Conservation (phyloP, 2,888 invertebrate genomes). For the Flexamia atlantica region DNA sequence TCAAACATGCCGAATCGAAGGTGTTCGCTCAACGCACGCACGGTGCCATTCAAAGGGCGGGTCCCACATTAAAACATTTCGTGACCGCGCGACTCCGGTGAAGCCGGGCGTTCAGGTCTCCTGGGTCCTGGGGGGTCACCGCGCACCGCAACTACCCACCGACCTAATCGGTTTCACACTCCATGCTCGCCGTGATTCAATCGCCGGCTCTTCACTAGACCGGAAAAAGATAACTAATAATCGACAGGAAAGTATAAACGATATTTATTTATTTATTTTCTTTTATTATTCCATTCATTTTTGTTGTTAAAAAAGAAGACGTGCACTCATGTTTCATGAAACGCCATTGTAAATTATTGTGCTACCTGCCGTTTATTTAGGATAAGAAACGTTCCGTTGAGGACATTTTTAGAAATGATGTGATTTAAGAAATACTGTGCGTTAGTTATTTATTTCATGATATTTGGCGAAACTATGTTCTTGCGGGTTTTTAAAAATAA, state of each 20-base stretch:
- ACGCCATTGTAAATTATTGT: neutral
- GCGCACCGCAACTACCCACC: neutral
- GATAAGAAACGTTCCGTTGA: no score
- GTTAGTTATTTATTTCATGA: no score
- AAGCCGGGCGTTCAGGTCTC: slow-evolving; percentile 12
- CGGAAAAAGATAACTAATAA: no score
- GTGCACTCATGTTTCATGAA: slow-evolving; percentile 22
- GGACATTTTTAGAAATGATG: no score
- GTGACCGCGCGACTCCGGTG: slow-evolving; percentile 16
- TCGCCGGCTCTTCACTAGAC: neutral
- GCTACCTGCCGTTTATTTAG: no score
- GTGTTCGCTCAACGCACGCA: neutral
- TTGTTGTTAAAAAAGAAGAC: neutral
- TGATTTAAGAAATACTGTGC: no score
- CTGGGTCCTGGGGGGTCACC: neutral
- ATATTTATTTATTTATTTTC: slow-evolving; percentile 6
- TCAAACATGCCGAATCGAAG: neutral
- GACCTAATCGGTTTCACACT: slow-evolving; percentile 44
- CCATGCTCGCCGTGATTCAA: neutral
- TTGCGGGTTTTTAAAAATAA: no score
- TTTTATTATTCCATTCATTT: slow-evolving; percentile 23
- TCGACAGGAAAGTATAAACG: neutral
- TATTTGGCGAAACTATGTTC: no score
- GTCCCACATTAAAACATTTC: slow-evolving; percentile 24
- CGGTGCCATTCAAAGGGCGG: slow-evolving; percentile 32